A percentile compares a stretch with the other conserved stretches of the same genome.
These are phyloP conservation scores for Psittacula echo DNA, from an alignment of 2,797 vertebrate species.

Conservation along the genomic window DNA sequence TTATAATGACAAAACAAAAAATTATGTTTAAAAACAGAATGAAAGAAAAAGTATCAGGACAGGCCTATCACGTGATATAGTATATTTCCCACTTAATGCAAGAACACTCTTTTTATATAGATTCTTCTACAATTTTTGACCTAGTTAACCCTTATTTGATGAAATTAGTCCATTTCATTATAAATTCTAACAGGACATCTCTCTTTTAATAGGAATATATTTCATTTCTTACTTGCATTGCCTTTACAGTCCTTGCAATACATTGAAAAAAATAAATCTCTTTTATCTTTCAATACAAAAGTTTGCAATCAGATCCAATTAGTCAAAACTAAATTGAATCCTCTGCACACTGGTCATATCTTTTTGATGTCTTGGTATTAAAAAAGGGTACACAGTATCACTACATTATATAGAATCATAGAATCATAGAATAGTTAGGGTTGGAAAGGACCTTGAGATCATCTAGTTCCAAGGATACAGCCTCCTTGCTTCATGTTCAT, in stretches of 20 bases:
- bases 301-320: slow-evolving; percentile 34
- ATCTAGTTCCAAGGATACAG: background rate
- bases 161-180: background rate
- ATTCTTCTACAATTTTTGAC: background rate
- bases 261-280: background rate
- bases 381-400: background rate
- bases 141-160: background rate
- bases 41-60: background rate
- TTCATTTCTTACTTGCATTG: background rate
- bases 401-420: background rate
- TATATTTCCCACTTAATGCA: background rate
- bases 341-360: background rate
- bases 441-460: too few species aligned
- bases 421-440: too few species aligned
- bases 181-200: background rate
- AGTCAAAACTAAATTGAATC: slow-evolving; percentile 43
- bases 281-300: slow-evolving; percentile 10
- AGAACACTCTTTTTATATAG: background rate
- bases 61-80: background rate
- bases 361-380: background rate
- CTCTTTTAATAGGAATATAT: background rate
- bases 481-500: background rate
- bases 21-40: background rate
- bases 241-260: background rate
- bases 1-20: background rate